A percentile compares a stretch with the other conserved stretches of the same genome.
Evolutionary conservation across 2,888 invertebrate species (phyloP).

Genomic region (Conomelus anceps): DNA sequence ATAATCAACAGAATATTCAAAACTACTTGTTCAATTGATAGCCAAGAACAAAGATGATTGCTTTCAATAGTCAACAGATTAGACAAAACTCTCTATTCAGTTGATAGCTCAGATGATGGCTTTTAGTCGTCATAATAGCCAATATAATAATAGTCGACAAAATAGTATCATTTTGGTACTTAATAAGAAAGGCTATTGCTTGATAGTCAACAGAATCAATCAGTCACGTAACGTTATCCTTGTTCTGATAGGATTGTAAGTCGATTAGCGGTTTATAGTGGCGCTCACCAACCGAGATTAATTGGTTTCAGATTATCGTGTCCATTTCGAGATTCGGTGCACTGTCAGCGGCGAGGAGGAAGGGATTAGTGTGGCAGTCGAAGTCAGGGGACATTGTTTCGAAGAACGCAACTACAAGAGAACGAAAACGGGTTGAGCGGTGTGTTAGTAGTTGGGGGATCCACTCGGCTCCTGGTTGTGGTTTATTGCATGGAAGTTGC

Average conservation of each 20-base stretch:
- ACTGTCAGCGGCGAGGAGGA: neutral
- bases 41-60: no score
- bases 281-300: neutral
- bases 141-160: no score
- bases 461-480: neutral
- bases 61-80: no score
- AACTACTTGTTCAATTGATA: no score
- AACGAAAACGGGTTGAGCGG: neutral
- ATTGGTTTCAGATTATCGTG: neutral
- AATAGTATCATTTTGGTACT: no score
- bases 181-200: no score
- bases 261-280: neutral
- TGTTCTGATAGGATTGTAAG: neutral
- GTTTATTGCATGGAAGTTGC: constrained; percentile 7
- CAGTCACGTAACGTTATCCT: neutral
- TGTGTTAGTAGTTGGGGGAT: neutral
- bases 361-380: neutral
- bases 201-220: neutral
- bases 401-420: neutral
- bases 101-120: no score
- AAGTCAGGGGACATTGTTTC: neutral
- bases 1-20: no score
- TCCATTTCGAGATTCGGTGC: neutral
- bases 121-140: no score
- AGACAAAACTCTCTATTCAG: no score